Percentiles rank a stretch among this genome's conserved stretches.
Conservation (phyloP, 2,797 vertebrate species). For the Crax fasciolata region DNA sequence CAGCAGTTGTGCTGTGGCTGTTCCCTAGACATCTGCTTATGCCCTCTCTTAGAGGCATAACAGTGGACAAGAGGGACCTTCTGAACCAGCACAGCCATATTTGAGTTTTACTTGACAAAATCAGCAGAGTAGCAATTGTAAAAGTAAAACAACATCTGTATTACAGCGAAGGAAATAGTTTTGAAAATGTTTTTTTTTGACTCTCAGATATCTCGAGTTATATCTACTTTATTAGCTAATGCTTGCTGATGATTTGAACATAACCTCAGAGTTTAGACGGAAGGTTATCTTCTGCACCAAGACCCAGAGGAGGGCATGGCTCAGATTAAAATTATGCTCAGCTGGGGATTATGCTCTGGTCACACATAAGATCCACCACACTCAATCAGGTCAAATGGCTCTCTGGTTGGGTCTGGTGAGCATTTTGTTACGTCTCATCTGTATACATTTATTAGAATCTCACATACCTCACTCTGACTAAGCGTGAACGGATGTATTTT, state of each 20-base stretch:
- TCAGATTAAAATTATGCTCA: neutral
- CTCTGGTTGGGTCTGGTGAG: neutral
- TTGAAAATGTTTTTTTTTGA: neutral
- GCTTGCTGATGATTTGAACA: neutral
- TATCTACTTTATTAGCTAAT: neutral
- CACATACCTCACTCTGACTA: conserved; percentile 84
- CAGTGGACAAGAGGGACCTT: neutral
- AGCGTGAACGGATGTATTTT: conserved; percentile 79
- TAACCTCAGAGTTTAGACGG: neutral
- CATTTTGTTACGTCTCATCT: neutral
- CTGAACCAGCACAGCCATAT: neutral
- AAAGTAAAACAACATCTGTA: neutral
- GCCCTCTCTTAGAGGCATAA: neutral
- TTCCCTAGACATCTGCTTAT: neutral
- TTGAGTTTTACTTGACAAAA: neutral
- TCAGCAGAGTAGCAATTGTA: neutral
- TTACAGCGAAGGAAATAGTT: neutral
- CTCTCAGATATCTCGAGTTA: neutral
- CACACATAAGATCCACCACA: neutral
- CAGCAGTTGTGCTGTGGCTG: neutral
- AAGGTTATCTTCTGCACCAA: neutral
- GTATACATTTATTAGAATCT: neutral
- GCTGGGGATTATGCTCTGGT: neutral
- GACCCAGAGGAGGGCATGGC: neutral
- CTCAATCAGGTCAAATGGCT: neutral